Evolutionary conservation across 2,113 vertebrate species (phyloP).

Genomic region (Lucifuga dentata): DNA sequence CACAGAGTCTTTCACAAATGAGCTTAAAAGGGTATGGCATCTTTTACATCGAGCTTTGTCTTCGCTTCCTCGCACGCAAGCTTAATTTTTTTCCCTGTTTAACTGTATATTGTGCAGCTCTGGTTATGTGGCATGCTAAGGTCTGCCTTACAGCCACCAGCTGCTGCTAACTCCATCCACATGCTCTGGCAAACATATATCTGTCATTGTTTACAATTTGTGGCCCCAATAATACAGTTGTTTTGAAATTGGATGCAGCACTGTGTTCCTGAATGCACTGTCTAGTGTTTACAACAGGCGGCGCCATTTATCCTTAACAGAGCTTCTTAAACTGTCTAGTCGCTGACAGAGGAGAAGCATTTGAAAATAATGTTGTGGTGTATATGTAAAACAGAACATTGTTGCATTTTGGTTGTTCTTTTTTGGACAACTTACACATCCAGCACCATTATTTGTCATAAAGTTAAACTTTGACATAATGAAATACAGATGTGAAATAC

Average conservation of each 20-base stretch:
- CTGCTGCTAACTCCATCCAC: conserved; percentile 66
- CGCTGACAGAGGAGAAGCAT: not conserved
- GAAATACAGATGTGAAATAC: no score
- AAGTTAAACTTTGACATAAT: no score
- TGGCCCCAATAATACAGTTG: conserved; percentile 32
- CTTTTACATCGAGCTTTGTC: conserved; percentile 27
- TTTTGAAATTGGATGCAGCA: conserved; percentile 34
- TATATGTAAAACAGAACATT: not conserved
- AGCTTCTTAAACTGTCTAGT: not conserved
- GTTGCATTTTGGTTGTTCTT: not conserved
- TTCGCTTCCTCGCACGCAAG: conserved; percentile 55
- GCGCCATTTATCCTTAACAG: conserved; percentile 55
- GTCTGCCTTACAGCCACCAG: conserved; percentile 53
- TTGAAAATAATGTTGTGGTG: not conserved
- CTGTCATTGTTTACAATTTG: conserved; percentile 58
- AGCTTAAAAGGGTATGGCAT: conserved; percentile 92
- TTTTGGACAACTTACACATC: not conserved
- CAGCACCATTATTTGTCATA: no score
- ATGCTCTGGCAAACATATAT: conserved; percentile 60
- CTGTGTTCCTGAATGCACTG: conserved; percentile 30
- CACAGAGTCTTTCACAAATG: conserved; percentile 95
- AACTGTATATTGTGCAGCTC: conserved; percentile 29
- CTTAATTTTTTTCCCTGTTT: conserved; percentile 33
- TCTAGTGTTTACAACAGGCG: conserved; percentile 48
- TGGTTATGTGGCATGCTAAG: conserved; percentile 33